Percentiles rank a stretch among this genome's conserved stretches.
These are phyloP conservation scores for Anastrepha obliqua DNA, from an alignment of 1,140 invertebrate species.

Conservation along the genomic window DNA sequence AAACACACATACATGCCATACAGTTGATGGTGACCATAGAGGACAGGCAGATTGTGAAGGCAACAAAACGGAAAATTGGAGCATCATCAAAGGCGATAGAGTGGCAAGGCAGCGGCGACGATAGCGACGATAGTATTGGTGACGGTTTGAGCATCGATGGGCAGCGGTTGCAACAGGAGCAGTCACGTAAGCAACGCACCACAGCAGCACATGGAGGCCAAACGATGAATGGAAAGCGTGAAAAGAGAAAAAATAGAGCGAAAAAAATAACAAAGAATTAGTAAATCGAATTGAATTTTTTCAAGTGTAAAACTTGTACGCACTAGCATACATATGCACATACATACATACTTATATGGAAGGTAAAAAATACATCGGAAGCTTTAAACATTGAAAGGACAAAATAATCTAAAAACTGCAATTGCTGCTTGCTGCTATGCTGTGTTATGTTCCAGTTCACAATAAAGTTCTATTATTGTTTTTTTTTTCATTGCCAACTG, in stretches of 20 bases:
- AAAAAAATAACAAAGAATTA: conserved; percentile 50
- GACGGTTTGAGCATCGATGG: conserved; percentile 9
- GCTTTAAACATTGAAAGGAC: neutral
- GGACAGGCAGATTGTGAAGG: conserved; percentile 10
- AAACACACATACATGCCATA: neutral
- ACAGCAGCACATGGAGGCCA: neutral
- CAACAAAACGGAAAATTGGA: conserved; percentile 48
- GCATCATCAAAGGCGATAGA: conserved; percentile 22
- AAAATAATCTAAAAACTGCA: conserved; percentile 3
- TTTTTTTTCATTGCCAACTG: neutral
- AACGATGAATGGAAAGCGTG: conserved; percentile 31
- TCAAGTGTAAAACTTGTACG: neutral
- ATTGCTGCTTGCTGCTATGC: neutral
- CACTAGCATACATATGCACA: neutral
- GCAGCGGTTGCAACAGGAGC: neutral
- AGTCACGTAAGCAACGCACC: neutral
- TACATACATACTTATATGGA: neutral
- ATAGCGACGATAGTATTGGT: neutral
- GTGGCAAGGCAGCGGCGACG: neutral
- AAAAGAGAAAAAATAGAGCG: conserved; percentile 16
- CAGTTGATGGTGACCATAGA: neutral
- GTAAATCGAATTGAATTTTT: conserved; percentile 50
- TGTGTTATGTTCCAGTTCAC: neutral
- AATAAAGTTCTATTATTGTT: neutral
- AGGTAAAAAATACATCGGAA: neutral